Evolutionary conservation across 2,113 vertebrate species (phyloP), one percentile per base, ranked within the genome.

Genomic region (Atlantisia rogersi): DNA sequence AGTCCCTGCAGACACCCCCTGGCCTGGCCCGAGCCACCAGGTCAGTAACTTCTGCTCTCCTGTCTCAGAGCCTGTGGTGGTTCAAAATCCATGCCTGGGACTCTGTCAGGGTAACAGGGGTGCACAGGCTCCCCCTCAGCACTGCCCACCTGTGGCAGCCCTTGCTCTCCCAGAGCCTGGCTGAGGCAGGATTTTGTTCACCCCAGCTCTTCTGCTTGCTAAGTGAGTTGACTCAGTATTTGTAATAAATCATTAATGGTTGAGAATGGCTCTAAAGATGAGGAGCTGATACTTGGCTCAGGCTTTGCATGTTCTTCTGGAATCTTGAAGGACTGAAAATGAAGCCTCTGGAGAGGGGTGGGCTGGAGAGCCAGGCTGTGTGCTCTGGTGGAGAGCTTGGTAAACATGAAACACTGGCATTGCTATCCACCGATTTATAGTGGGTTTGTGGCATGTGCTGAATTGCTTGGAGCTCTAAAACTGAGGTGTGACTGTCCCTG

Each of bases 21-120:
- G 12, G 4, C 60, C 31, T 31, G 46, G n/a, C n/a, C 39, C 60
- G 4, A 5, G 12, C 15, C 3, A 32, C 29, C 12, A 3, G 32
- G 42, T 7, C 6, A 63, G 12, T 1, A 20, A 4, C 42, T 60
- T 6, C 37, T 58, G 32, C 58, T 58, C 5, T 10, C 7, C 55
- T 35, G 46, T 40, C 21, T 21, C 40, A 0, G 22, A 9, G 15
- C 11, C 60, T 6, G 21, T 0, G 10, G 19, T 6, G 19, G 50
- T 5, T 74, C n/a, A 14, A 11, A 46, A 31, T 21, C 39, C 19
- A 18, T 28, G 15, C 12, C 44, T 8, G 44, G 18, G 67, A 17
- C 11, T 14, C 18, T 10, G 1, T 12, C 5, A 4, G 31, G 17
- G 32, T 15, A 4, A 15, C 0, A 2, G 52, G 1, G 15, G 48